Percentiles rank a stretch among this genome's conserved stretches.
Conservation (phyloP, 2,797 vertebrate genomes). For the Danionella dracula region DNA sequence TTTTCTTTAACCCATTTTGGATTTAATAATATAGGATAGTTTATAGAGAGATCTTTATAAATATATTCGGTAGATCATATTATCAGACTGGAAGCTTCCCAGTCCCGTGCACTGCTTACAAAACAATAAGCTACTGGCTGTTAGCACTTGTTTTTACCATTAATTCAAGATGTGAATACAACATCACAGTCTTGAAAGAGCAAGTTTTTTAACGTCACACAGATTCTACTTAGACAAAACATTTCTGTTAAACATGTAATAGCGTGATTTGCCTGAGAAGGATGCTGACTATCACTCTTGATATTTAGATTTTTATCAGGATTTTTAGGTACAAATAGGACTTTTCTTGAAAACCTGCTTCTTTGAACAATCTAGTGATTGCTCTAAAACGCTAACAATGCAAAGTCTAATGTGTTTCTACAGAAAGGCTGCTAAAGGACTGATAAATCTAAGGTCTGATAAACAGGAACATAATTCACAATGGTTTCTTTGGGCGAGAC, state of each 20-base stretch:
- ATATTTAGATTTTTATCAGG: background rate
- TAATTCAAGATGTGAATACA: too few relatives aligned
- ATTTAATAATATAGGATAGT: too few relatives aligned
- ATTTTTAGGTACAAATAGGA: background rate
- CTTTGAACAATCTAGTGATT: slow-evolving; percentile 8
- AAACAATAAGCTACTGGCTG: too few relatives aligned
- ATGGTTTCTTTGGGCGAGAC: background rate
- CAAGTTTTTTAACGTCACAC: too few relatives aligned
- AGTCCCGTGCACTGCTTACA: too few relatives aligned
- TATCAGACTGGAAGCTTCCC: too few relatives aligned
- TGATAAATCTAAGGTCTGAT: slow-evolving; percentile 21
- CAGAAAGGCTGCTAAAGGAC: slow-evolving; percentile 17
- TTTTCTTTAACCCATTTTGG: too few relatives aligned
- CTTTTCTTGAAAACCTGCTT: background rate
- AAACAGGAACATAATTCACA: slow-evolving; percentile 13
- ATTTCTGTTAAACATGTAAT: background rate
- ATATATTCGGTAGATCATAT: too few relatives aligned
- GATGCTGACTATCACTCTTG: background rate
- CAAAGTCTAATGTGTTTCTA: background rate
- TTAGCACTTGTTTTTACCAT: too few relatives aligned
- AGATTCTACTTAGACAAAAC: too few relatives aligned
- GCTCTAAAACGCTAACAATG: slow-evolving; percentile 4
- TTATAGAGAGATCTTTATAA: too few relatives aligned
- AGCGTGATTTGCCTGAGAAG: background rate
- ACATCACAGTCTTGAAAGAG: too few relatives aligned